A percentile compares a stretch with the other conserved stretches of the same genome.
These are phyloP conservation scores for Meandrina meandrites DNA, from an alignment of 92 coral and sea anemone species.

Conservation along the genomic window DNA sequence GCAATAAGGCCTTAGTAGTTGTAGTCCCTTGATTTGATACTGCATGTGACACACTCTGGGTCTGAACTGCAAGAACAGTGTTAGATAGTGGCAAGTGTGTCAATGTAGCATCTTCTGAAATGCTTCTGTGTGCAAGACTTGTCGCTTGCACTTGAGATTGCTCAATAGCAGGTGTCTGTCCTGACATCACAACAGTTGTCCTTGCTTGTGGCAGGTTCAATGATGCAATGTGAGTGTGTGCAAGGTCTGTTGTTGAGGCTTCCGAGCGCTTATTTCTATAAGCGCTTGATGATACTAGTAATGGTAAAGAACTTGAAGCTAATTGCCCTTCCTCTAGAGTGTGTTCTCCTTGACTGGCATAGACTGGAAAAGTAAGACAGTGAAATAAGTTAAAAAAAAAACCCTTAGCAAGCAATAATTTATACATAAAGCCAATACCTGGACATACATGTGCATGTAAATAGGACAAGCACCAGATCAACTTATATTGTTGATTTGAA, in stretches of 20 bases:
- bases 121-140: background rate
- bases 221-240: background rate
- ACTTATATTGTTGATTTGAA: no score
- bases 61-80: background rate
- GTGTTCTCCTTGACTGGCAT: constrained; percentile 13
- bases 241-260: background rate
- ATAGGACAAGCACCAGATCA: no score
- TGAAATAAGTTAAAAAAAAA: background rate
- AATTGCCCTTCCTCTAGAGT: background rate
- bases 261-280: background rate
- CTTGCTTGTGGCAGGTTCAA: background rate
- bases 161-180: background rate
- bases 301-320: background rate
- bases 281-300: background rate
- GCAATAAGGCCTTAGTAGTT: background rate
- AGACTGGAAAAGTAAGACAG: background rate
- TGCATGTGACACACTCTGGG: background rate
- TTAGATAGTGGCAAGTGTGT: background rate
- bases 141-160: background rate
- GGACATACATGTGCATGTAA: background rate
- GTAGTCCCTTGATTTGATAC: background rate
- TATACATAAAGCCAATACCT: background rate
- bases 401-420: background rate
- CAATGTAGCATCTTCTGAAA: background rate
- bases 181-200: background rate